Conservation (phyloP, 2,888 invertebrate species). For the Leucozona laternaria region DNA sequence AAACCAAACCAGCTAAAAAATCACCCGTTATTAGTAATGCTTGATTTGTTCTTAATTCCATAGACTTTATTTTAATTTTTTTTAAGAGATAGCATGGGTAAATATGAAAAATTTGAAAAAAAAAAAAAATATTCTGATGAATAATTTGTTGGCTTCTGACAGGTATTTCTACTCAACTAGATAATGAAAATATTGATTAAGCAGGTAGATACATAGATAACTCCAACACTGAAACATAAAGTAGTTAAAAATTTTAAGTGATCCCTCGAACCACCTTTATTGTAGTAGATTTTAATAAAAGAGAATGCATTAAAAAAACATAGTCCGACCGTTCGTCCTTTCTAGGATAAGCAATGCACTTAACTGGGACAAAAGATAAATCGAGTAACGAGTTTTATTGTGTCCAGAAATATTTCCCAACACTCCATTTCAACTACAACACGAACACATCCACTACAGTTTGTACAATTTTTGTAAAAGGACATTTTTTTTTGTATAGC, state of each 20-base stretch:
- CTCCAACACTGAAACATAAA: background rate
- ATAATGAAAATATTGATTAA: background rate
- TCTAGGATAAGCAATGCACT: constrained; percentile 42
- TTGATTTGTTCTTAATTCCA: no score
- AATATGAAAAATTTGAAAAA: no score
- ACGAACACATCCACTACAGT: no score
- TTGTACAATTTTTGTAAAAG: constrained; percentile 10
- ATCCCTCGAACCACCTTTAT: constrained; percentile 33
- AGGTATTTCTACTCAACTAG: background rate
- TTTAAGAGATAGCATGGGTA: no score
- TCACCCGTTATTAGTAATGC: no score
- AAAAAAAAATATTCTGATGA: background rate
- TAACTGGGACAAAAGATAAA: constrained; percentile 60
- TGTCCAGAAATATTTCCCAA: constrained; percentile 12
- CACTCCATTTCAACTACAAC: background rate
- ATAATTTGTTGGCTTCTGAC: constrained; percentile 12
- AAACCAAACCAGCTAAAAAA: no score
- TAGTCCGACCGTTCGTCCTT: background rate
- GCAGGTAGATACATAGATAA: background rate
- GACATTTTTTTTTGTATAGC: constrained; percentile 21
- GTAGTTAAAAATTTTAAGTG: constrained; percentile 38
- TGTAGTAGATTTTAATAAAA: constrained; percentile 26
- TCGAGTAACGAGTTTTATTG: constrained; percentile 57
- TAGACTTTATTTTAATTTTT: no score
- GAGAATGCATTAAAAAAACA: constrained; percentile 28